Evolutionary conservation across 2,113 vertebrate species (phyloP).

Genomic region (Nannospalax galili): DNA sequence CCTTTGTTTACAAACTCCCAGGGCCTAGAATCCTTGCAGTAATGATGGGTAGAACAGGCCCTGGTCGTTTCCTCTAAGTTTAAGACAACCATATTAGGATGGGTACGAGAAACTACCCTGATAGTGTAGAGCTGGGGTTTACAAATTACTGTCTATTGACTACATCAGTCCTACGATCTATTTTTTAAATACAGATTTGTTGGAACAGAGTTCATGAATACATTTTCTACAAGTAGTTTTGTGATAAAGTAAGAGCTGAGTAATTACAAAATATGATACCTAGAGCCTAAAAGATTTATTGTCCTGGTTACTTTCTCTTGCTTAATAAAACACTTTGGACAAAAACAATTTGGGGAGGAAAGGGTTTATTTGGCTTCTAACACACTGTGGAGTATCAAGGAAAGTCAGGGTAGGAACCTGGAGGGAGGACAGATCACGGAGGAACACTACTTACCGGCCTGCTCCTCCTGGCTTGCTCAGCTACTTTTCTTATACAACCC

Average conservation of each 20-base stretch:
- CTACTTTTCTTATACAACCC: too few species aligned
- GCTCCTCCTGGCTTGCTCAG: too few species aligned
- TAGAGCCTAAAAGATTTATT: conserved; percentile 30
- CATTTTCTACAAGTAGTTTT: conserved; percentile 41
- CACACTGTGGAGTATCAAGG: too few species aligned
- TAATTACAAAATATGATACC: neutral
- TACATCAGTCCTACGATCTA: neutral
- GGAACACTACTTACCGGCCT: too few species aligned
- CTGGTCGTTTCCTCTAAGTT: neutral
- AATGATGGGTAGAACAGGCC: neutral
- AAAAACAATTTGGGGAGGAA: too few species aligned
- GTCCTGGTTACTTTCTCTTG: neutral
- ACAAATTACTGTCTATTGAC: neutral
- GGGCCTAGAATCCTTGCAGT: neutral
- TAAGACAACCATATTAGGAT: neutral
- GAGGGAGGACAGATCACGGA: too few species aligned
- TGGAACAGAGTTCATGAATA: neutral
- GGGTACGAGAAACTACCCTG: neutral
- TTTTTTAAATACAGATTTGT: conserved; percentile 2
- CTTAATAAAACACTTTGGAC: too few species aligned
- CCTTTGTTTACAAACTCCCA: neutral
- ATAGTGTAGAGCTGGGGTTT: neutral
- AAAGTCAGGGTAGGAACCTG: too few species aligned
- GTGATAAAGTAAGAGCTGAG: neutral
- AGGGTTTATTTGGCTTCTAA: too few species aligned